These are phyloP conservation scores for Drosophila glabriapex DNA, from an alignment of 2,888 invertebrate species.

Conservation along the genomic window DNA sequence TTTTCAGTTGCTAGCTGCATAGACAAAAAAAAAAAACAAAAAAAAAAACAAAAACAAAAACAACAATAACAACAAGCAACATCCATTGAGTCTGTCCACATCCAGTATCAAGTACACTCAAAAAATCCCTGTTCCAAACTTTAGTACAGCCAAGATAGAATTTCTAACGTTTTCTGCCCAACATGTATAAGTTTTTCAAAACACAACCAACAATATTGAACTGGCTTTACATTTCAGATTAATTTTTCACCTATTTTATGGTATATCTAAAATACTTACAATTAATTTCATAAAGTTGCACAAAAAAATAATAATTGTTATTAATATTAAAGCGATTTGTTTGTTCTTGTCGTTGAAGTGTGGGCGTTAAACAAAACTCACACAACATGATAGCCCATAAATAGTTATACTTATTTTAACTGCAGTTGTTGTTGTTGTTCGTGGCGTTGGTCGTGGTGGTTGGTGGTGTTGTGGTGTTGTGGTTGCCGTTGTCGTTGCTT, in stretches of 20 bases:
- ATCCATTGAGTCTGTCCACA: slow-evolving; percentile 1
- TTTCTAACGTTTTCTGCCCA: neutral
- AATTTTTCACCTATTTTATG: neutral
- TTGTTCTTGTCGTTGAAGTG: neutral
- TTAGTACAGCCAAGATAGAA: neutral
- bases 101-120: slow-evolving; percentile 1
- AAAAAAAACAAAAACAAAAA: neutral
- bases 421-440: neutral
- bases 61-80: neutral
- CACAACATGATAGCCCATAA: neutral
- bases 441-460: neutral
- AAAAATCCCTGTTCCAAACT: slow-evolving; percentile 4
- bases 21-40: neutral
- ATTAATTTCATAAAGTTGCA: neutral
- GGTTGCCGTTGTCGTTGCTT: slow-evolving; percentile 22
- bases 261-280: neutral
- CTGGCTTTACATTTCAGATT: too few relatives aligned
- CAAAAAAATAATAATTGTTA: neutral
- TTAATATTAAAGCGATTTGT: neutral
- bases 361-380: neutral
- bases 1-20: neutral
- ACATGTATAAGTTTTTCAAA: neutral
- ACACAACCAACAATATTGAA: neutral
- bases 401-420: neutral
- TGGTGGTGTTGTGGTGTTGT: neutral